A percentile compares a stretch with the other conserved stretches of the same genome.
Evolutionary conservation across 2,113 vertebrate genomes (phyloP).

Genomic region (Rhizomys pruinosus): DNA sequence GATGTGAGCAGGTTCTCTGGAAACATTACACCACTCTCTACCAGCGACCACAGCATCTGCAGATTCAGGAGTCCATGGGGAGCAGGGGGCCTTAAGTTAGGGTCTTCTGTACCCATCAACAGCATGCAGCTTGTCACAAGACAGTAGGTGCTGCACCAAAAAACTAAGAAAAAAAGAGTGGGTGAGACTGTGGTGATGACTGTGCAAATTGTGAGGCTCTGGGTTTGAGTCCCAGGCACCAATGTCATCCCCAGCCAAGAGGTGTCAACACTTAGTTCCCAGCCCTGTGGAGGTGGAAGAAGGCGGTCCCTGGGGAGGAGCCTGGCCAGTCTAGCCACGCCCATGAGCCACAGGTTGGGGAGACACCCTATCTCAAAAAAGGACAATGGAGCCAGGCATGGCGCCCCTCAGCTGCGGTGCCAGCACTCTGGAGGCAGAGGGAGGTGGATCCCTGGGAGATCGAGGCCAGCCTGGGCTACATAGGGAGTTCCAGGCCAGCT

Average conservation of each 20-base stretch:
- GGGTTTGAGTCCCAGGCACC: neutral
- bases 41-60: rapidly evolving
- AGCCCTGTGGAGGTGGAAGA: neutral
- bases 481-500: too few relatives aligned
- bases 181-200: neutral
- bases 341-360: too few relatives aligned
- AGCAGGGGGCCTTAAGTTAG: neutral
- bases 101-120: neutral
- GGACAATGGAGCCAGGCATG: too few relatives aligned
- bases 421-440: too few relatives aligned
- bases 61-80: neutral
- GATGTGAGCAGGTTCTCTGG: neutral
- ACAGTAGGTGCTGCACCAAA: neutral
- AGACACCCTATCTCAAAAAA: too few relatives aligned
- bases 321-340: too few relatives aligned
- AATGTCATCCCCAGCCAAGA: too few relatives aligned
- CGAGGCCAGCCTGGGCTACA: too few relatives aligned
- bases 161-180: neutral
- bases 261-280: too few relatives aligned
- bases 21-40: neutral
- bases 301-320: neutral
- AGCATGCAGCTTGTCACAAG: neutral
- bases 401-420: too few relatives aligned
- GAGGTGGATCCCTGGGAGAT: too few relatives aligned
- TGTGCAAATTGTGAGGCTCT: neutral